Base-by-base conservation (phyloP, 2,797 vertebrate species). In the Phoxinus dragarum region DNA sequence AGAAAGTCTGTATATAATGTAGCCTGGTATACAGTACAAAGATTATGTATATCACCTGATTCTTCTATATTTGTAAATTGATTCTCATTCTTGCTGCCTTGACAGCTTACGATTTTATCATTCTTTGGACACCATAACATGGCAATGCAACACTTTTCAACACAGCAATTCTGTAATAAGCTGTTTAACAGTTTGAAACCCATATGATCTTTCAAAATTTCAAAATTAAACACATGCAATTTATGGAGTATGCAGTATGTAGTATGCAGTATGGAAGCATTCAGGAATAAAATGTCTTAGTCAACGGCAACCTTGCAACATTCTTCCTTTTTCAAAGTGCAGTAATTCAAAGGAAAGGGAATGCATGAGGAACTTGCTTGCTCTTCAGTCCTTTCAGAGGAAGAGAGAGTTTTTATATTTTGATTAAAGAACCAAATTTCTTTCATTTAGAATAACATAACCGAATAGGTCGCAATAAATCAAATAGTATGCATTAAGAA, bases 331-430 rank as follows among this genome's bases (percentile, higher is more conserved):
- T 38, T 61, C 36, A 78, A 78, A 61, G 23, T 42, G 11, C 74
- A 40, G n/a, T 19, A 76, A 38, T n/a, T 38, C 34, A 23, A 76
- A 76, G 34, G 54, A 76, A 76, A 76, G 23, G 6, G 38, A 77
- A 23, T 59, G 52, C 12, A 77, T 3, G 19, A 59, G 12, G 54
- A 78, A 19, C 36, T 76, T 56, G 49, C 73, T 54, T 3, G 31
- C 21, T n/a, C 14, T 9, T 59, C 21, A 3, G 23, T 59, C 4
- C 36, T 77, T 77, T 77, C 23, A 61, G 36, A 38, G 47, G 8
- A 74, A 74, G 44, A 21, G 16, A 6, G 44, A 2, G 6, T 27
- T 27, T 59, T 61, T 5, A 61, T 5, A 78, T 59, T 78, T 42
- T 61, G 54, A 61, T 59, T 59, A 42, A 77, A 61, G 36, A 61